These are phyloP conservation scores for Rhadinocentrus ornatus DNA, from an alignment of 2,797 vertebrate genomes.

Conservation along the genomic window DNA sequence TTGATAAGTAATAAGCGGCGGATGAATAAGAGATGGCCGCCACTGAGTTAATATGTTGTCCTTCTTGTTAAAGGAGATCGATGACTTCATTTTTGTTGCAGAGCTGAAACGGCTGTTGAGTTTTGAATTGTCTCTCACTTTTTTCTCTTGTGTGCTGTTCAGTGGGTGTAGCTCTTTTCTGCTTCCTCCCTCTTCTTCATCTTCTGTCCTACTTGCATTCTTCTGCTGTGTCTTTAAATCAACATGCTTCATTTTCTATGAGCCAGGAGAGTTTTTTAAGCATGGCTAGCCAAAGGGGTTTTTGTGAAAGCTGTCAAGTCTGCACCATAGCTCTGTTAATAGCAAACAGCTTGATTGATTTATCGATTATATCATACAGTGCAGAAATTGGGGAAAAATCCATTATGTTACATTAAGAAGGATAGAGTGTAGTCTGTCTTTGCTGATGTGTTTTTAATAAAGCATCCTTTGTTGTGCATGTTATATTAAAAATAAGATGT, in stretches of 20 bases:
- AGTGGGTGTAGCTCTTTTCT: conserved; percentile 1
- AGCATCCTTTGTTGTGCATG: no score
- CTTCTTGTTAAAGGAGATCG: conserved; percentile 55
- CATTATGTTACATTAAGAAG: not conserved
- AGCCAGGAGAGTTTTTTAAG: not conserved
- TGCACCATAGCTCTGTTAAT: conserved; percentile 6
- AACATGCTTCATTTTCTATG: conserved; percentile 4
- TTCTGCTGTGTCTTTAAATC: not conserved
- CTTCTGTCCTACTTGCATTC: not conserved
- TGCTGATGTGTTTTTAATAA: no score
- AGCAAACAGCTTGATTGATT: conserved; percentile 11
- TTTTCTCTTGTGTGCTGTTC: not conserved
- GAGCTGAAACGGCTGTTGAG: conserved; percentile 14
- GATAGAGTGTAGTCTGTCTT: not conserved
- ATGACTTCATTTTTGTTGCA: conserved; percentile 25
- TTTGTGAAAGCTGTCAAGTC: conserved; percentile 6
- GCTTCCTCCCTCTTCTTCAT: not conserved
- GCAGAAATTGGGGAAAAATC: no score
- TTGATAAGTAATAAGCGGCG: conserved; percentile 63
- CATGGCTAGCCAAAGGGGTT: not conserved
- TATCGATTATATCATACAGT: not conserved
- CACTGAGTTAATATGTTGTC: conserved; percentile 63
- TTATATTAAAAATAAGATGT: not conserved
- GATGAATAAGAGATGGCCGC: conserved; percentile 62
- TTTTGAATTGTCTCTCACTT: conserved; percentile 36